These are phyloP conservation scores for Malacosoma neustria DNA, from an alignment of 2,888 invertebrate genomes.

Conservation along the genomic window DNA sequence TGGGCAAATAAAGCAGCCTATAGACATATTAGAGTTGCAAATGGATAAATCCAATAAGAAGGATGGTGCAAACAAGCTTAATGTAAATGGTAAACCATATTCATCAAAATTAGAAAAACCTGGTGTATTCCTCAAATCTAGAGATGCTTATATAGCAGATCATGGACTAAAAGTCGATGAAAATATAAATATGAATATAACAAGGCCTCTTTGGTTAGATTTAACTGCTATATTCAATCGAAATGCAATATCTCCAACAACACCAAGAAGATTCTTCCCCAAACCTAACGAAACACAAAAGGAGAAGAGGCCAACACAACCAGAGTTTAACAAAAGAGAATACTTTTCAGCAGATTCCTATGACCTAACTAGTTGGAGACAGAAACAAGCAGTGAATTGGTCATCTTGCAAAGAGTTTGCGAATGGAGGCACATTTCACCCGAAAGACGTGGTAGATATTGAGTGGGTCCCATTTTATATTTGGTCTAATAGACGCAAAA, in stretches of 20 bases:
- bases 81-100: constrained; percentile 6
- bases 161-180: background rate
- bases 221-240: constrained; percentile 18
- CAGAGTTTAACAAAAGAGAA: constrained; percentile 1
- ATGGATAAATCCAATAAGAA: constrained; percentile 10
- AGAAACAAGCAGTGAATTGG: constrained; percentile 19
- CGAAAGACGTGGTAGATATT: constrained; percentile 35
- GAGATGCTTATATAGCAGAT: constrained; percentile 10
- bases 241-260: constrained; percentile 13
- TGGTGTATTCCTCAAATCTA: constrained; percentile 5
- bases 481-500: constrained; percentile 25
- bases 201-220: constrained; percentile 16
- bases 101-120: background rate
- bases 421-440: constrained; percentile 30
- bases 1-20: constrained; percentile 17
- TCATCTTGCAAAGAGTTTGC: constrained; percentile 45
- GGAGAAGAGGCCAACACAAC: background rate
- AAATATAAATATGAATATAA: constrained; percentile 9
- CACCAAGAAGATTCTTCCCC: background rate
- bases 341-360: constrained; percentile 14
- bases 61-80: constrained; percentile 11
- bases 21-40: constrained; percentile 21
- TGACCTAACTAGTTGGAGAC: constrained; percentile 6
- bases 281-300: background rate
- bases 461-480: constrained; percentile 49